phyloP scores from a whole-genome alignment of 2,888 invertebrate species.

The Drosophila parthenogenetica region DNA sequence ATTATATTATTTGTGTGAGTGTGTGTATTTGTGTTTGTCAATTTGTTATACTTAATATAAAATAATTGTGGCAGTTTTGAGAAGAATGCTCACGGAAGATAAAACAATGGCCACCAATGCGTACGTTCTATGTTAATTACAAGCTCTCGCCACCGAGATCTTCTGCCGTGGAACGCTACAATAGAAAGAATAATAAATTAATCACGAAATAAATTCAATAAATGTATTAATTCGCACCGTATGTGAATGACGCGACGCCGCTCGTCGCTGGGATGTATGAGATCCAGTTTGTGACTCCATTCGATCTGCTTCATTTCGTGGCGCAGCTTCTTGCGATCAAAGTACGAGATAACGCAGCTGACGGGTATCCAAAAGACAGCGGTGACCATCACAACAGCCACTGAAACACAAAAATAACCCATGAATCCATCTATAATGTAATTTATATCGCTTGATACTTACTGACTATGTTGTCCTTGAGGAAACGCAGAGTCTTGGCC shows the following conservation, averaged over 20 bases:
- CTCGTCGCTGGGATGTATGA: slow-evolving; percentile 91
- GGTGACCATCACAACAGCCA: slow-evolving; percentile 93
- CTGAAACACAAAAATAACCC: slow-evolving; percentile 51
- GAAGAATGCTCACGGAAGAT: slow-evolving; percentile 77
- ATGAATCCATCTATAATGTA: not conserved
- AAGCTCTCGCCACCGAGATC: slow-evolving; percentile 83
- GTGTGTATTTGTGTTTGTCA: not conserved
- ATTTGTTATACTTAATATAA: slow-evolving; percentile 68
- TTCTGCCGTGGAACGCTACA: slow-evolving; percentile 84
- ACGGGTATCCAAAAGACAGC: slow-evolving; percentile 98
- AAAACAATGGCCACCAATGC: slow-evolving; percentile 55
- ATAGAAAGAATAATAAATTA: not conserved
- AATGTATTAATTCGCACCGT: slow-evolving; percentile 83
- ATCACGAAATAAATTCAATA: too few relatives aligned
- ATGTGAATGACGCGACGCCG: slow-evolving; percentile 90
- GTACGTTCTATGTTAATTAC: slow-evolving; percentile 65
- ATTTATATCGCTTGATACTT: slow-evolving; percentile 79
- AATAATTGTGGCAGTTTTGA: slow-evolving; percentile 76
- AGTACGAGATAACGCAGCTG: slow-evolving; percentile 94
- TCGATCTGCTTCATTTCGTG: slow-evolving; percentile 90
- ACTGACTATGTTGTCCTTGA: slow-evolving; percentile 97
- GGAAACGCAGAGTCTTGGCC: slow-evolving; percentile 94
- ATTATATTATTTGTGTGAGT: slow-evolving; percentile 41
- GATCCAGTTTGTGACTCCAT: slow-evolving; percentile 89
- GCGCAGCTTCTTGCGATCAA: slow-evolving; percentile 91